A percentile compares a stretch with the other conserved stretches of the same genome.
These are phyloP conservation scores for Dolichopus griseipennis DNA, from an alignment of 2,888 invertebrate species.

Conservation along the genomic window DNA sequence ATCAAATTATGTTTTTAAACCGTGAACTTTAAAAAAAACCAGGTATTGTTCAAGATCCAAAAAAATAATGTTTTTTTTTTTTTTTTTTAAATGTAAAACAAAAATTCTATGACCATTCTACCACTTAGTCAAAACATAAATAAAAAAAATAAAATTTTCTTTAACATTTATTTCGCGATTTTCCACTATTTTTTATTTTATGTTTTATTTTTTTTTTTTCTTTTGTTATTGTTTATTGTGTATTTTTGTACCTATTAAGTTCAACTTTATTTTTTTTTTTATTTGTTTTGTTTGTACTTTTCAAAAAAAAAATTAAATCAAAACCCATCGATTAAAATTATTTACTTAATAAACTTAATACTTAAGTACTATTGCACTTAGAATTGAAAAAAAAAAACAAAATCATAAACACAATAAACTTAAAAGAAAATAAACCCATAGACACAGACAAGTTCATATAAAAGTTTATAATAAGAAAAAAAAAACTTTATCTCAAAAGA, in stretches of 20 bases:
- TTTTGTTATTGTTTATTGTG: background rate
- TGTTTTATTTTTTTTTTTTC: no score
- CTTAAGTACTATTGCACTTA: background rate
- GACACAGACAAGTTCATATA: no score
- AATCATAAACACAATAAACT: no score
- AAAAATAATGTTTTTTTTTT: no score
- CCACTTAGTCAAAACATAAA: background rate
- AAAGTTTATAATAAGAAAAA: background rate
- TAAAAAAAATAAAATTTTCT: background rate
- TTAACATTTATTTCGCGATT: no score
- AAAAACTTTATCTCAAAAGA: background rate
- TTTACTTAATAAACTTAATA: background rate
- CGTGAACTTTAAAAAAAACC: background rate
- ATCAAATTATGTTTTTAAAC: background rate
- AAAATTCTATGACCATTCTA: background rate
- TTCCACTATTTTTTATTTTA: no score
- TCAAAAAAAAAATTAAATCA: background rate
- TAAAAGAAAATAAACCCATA: background rate
- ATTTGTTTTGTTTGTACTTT: background rate
- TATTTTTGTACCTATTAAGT: background rate
- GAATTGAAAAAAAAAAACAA: no score
- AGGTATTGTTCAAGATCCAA: no score
- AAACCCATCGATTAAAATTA: background rate
- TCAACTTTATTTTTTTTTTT: background rate
- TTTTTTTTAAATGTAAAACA: background rate